These are phyloP conservation scores for Rhabdomys pumilio DNA, from an alignment of 2,797 vertebrate genomes.

Conservation along the genomic window DNA sequence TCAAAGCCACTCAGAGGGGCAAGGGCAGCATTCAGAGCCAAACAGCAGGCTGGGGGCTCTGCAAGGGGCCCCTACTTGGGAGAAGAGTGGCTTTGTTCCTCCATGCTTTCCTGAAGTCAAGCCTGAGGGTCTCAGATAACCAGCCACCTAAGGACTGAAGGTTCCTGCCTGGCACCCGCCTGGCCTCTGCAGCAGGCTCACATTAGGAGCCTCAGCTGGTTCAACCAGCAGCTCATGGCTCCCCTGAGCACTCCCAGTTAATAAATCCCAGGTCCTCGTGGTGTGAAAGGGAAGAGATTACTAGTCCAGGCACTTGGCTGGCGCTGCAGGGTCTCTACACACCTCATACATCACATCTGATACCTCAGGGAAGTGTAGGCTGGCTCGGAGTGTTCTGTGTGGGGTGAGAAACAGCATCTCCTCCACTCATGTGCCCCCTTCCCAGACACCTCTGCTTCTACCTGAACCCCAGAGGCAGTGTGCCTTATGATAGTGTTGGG, in stretches of 20 bases:
- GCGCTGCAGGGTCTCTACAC: slow-evolving; percentile 68
- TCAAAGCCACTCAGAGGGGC: background rate
- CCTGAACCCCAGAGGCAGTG: background rate
- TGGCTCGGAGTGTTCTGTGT: background rate
- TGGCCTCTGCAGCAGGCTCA: background rate
- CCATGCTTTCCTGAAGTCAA: background rate
- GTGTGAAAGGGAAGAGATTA: slow-evolving; percentile 81
- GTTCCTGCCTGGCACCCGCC: background rate
- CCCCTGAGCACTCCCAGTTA: slow-evolving; percentile 82
- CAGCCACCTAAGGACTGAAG: background rate
- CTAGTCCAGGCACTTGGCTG: slow-evolving; percentile 66
- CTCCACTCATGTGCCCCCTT: slow-evolving; percentile 74
- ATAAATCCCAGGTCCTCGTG: slow-evolving; percentile 81
- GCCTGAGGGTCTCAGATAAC: slow-evolving; percentile 31
- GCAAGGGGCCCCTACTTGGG: background rate
- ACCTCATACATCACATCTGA: slow-evolving; percentile 76
- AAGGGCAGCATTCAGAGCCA: rapidly evolving
- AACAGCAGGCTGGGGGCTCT: background rate
- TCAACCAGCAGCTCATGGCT: slow-evolving; percentile 69
- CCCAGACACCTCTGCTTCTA: background rate
- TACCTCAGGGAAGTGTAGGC: slow-evolving; percentile 37
- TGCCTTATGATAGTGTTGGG: background rate
- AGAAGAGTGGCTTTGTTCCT: background rate
- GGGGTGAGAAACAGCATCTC: background rate
- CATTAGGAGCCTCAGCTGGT: slow-evolving; percentile 49